Base-by-base conservation (phyloP, 1,140 invertebrate genomes). In the Apis mellifera region DNA sequence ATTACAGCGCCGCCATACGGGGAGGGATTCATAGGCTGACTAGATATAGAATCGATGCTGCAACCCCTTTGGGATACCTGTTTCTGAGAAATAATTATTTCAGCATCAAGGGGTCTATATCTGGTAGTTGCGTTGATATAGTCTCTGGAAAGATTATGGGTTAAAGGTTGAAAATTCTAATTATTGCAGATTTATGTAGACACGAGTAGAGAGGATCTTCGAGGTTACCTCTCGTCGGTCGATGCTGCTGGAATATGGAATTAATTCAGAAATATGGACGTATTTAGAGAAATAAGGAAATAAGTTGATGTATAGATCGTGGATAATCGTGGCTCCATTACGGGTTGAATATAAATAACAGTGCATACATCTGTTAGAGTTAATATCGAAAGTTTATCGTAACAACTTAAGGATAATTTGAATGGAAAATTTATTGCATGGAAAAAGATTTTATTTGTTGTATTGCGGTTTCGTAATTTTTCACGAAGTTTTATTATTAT, bases 1-100 rank as follows among this genome's bases (percentile, higher is more conserved):
- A 82, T 82, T 82, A 77, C 42, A 48, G 11, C 26, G 17, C 21
- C 60, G 50, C 15, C 71, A 54, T 26, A n/a, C 9, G n/a, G 7
- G 17, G 26, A 19, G 13, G n/a, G 23, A 42, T 42, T 42, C 50
- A 19, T 50, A 55, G 21, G 52, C 12, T 3, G n/a, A 26, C 5
- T 13, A 48, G 55, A 15, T 79, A 54, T 79, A n/a, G 64, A 15
- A 23, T 21, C 15, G n/a, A 21, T 11, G 55, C 55, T 26, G 54
- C 52, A n/a, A 17, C 42, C 54, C 54, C 5, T 32, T 26, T 5
- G 54, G 54, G 7, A 19, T 0, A 13, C 66, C 66, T 71, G 57
- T 79, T 32, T 48, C 23, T 52, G 26, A 32, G 19, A 64, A 80
- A 54, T n/a, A 12, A n/a, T 54, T 42, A 54, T 54, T 62, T 15